These are phyloP conservation scores for Asarcornis scutulata DNA, from an alignment of 2,113 vertebrate species.

Conservation along the genomic window DNA sequence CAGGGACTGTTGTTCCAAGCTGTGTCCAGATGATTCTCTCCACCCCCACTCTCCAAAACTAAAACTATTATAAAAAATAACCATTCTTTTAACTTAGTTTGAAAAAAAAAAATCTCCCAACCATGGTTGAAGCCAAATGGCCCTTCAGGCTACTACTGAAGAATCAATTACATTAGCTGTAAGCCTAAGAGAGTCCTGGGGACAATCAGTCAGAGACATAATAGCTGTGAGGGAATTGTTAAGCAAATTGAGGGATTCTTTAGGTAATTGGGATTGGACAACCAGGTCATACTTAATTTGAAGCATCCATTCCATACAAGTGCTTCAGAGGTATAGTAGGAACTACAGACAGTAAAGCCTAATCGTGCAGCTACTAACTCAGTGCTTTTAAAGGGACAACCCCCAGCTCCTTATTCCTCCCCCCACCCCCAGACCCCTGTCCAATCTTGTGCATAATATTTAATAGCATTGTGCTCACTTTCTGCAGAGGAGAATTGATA, in stretches of 20 bases:
- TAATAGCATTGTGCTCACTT: neutral
- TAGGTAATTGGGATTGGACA: slow-evolving; percentile 75
- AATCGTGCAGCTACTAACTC: slow-evolving; percentile 55
- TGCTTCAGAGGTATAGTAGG: slow-evolving; percentile 63
- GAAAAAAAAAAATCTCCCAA: slow-evolving; percentile 23
- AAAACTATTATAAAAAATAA: slow-evolving; percentile 42
- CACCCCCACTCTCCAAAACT: slow-evolving; percentile 33
- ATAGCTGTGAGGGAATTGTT: slow-evolving; percentile 74
- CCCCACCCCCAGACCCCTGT: no score
- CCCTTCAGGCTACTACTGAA: slow-evolving; percentile 72
- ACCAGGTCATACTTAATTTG: slow-evolving; percentile 74
- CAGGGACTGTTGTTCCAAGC: slow-evolving; percentile 9
- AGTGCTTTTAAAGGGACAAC: slow-evolving; percentile 19
- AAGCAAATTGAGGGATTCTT: slow-evolving; percentile 76
- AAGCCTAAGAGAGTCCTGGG: slow-evolving; percentile 70
- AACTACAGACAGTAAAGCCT: slow-evolving; percentile 54
- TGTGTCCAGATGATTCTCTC: slow-evolving; percentile 8
- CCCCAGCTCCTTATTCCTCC: no score
- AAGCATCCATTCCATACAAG: slow-evolving; percentile 70
- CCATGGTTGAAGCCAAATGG: slow-evolving; percentile 65
- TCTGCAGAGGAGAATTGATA: slow-evolving; percentile 23
- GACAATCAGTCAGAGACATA: slow-evolving; percentile 74
- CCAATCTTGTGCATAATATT: neutral
- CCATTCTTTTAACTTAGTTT: slow-evolving; percentile 41
- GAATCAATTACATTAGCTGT: slow-evolving; percentile 73